A percentile compares a stretch with the other conserved stretches of the same genome.
Conservation (phyloP, 2,888 invertebrate species). For the Chaetoderma sp. region DNA sequence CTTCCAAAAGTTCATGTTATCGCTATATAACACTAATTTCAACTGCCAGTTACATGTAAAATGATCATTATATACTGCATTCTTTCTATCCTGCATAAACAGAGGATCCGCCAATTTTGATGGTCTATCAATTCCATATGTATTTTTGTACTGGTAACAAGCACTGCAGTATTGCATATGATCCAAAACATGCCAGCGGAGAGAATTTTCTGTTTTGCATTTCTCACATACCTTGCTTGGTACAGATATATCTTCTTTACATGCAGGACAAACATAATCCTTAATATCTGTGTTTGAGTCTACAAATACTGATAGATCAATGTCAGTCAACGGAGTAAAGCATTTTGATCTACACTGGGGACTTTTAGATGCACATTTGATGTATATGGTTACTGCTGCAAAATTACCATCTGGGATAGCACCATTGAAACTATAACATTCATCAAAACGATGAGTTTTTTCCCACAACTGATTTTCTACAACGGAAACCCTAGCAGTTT, state of each 20-base stretch:
- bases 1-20: neutral
- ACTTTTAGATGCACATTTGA: neutral
- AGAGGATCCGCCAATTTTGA: neutral
- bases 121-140: neutral
- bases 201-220: neutral
- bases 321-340: too few relatives aligned
- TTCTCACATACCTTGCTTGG: neutral
- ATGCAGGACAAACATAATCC: neutral
- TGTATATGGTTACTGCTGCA: neutral
- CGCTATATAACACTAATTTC: neutral
- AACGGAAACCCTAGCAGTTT: neutral
- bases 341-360: neutral
- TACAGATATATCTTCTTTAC: neutral
- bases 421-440: neutral
- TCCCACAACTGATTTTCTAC: neutral
- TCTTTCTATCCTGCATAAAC: too few relatives aligned
- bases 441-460: neutral
- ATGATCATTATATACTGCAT: neutral
- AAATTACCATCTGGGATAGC: neutral
- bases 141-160: neutral
- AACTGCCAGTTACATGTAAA: neutral
- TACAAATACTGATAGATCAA: neutral
- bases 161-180: neutral
- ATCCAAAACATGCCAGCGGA: neutral
- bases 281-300: neutral